Conservation (phyloP, 2,888 invertebrate genomes). For the Holacanthella duospinosa region DNA sequence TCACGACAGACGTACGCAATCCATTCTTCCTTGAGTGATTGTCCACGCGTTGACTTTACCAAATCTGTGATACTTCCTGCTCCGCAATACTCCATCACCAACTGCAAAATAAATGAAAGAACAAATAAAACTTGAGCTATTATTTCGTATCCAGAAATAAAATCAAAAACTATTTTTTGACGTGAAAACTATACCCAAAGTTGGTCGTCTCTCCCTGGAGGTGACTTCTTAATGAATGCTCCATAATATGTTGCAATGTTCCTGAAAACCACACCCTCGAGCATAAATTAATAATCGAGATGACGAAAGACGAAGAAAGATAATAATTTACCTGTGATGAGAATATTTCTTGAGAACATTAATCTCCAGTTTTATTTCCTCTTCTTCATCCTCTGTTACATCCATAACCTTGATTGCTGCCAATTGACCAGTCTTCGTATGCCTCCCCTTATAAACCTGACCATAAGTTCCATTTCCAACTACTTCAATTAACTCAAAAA, state of each 20-base stretch:
- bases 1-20: conserved; percentile 98
- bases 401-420: conserved; percentile 99
- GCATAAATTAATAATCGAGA: conserved; percentile 9
- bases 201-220: conserved; percentile 97
- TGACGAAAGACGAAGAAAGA: not conserved
- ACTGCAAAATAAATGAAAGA: conserved; percentile 39
- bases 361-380: conserved; percentile 99
- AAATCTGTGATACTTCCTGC: conserved; percentile 98
- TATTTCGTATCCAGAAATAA: not conserved
- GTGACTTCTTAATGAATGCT: conserved; percentile 98
- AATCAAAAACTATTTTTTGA: too few relatives aligned
- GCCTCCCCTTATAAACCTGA: conserved; percentile 99
- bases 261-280: conserved; percentile 45
- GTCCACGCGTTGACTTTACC: conserved; percentile 97
- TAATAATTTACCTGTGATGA: conserved; percentile 29
- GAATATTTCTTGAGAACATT: conserved; percentile 83
- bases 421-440: conserved; percentile 98
- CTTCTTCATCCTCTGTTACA: conserved; percentile 99
- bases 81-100: conserved; percentile 99
- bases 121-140: not conserved
- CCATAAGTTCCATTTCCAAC: conserved; percentile 99
- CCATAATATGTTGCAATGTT: conserved; percentile 99
- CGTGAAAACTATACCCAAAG: conserved; percentile 65
- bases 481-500: conserved; percentile 99
- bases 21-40: conserved; percentile 98